Evolutionary conservation across 1,140 invertebrate genomes (phyloP).

Genomic region (Pemphigus obesinymphae): DNA sequence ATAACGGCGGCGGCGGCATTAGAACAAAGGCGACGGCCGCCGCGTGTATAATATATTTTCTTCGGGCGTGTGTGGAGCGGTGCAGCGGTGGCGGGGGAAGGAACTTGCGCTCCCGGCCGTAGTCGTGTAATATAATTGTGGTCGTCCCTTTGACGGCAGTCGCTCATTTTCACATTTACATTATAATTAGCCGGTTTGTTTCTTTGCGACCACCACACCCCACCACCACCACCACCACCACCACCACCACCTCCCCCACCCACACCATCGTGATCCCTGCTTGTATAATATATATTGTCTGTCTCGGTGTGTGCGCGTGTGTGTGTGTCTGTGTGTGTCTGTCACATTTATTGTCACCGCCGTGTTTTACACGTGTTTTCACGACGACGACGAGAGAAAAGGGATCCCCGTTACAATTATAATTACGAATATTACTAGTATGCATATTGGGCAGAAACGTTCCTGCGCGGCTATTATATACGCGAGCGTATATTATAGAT

Average conservation of each 20-base stretch:
- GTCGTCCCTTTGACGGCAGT: slow-evolving; percentile 30
- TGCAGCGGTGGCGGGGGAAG: neutral
- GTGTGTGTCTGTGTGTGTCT: neutral
- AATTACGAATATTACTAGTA: slow-evolving; percentile 21
- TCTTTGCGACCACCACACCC: neutral
- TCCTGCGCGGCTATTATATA: neutral
- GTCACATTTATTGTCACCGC: slow-evolving; percentile 2
- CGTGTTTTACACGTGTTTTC: slow-evolving; percentile 29
- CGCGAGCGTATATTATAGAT: neutral
- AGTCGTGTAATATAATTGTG: slow-evolving; percentile 30
- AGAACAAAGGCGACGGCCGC: neutral
- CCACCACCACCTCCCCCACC: neutral
- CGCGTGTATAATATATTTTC: slow-evolving; percentile 8
- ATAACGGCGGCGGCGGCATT: neutral
- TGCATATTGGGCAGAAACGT: neutral
- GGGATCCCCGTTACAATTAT: slow-evolving; percentile 4
- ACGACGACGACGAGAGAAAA: neutral
- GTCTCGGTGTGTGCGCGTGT: neutral
- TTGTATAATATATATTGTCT: no score
- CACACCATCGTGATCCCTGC: neutral
- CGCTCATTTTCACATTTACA: slow-evolving; percentile 33
- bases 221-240: neutral
- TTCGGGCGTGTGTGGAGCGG: neutral
- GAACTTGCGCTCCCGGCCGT: neutral
- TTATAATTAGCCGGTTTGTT: slow-evolving; percentile 33